These are phyloP conservation scores for Arctocebus calabarensis DNA, from an alignment of 2,797 vertebrate species.

Conservation along the genomic window DNA sequence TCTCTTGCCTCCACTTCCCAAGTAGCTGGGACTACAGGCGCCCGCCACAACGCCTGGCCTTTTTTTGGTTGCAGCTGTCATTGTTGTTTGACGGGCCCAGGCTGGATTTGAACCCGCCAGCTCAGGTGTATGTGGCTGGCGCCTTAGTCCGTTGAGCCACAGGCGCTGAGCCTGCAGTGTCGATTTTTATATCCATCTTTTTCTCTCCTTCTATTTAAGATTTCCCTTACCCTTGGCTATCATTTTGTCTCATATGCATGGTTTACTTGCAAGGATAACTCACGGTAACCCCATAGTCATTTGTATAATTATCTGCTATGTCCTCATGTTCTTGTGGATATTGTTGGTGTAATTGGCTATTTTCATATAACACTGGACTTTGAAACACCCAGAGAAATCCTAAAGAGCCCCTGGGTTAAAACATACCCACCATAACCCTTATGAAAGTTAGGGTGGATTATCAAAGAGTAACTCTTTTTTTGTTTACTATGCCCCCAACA, in stretches of 20 bases:
- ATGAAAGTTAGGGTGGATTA: background rate
- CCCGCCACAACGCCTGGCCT: no score
- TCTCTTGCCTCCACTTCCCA: no score
- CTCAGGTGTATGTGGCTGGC: no score
- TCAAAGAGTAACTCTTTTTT: background rate
- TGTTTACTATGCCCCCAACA: background rate
- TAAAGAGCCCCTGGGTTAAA: background rate
- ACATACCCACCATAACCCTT: background rate
- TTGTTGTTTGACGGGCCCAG: no score
- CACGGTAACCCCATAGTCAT: background rate
- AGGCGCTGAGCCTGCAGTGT: no score
- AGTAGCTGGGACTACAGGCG: no score
- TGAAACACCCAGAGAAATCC: background rate
- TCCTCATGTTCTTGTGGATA: background rate
- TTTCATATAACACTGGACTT: background rate
- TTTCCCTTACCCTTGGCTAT: background rate
- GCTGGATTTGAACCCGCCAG: no score
- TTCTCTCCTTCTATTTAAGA: background rate
- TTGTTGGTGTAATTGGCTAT: background rate
- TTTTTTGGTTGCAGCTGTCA: no score
- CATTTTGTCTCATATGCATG: background rate
- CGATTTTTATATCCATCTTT: background rate
- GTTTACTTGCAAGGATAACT: background rate
- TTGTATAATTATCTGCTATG: background rate
- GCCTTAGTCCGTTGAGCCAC: no score